A percentile compares a stretch with the other conserved stretches of the same genome.
Conservation (phyloP, 2,113 vertebrate species). For the Acrocephalus kingi region DNA sequence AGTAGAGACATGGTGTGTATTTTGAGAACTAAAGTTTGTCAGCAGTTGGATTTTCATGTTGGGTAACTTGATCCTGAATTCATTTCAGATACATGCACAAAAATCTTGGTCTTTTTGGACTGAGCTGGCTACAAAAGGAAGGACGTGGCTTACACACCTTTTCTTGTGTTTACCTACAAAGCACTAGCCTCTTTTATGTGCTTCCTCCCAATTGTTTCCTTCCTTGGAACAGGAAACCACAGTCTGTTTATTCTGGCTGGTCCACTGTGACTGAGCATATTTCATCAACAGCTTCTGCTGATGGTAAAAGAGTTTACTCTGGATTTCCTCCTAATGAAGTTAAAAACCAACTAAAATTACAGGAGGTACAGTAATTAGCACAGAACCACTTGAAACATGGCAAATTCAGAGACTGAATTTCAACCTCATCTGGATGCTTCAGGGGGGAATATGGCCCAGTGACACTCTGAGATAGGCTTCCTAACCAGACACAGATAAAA, state of each 20-base stretch:
- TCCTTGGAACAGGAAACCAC: constrained; percentile 38
- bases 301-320: neutral
- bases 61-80: neutral
- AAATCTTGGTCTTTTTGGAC: neutral
- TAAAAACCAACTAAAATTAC: neutral
- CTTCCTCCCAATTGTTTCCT: constrained; percentile 15
- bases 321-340: constrained; percentile 7
- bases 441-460: neutral
- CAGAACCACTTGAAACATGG: neutral
- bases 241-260: constrained; percentile 13
- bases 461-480: neutral
- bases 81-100: neutral
- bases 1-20: neutral
- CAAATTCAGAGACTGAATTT: neutral
- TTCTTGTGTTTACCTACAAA: constrained; percentile 9
- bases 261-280: neutral
- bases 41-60: neutral
- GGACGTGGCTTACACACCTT: constrained; percentile 20
- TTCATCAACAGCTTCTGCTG: neutral
- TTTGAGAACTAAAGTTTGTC: neutral
- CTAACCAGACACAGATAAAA: neutral
- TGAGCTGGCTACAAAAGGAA: constrained; percentile 1
- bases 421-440: neutral
- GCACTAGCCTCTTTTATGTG: neutral
- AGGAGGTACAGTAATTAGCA: neutral